Base-by-base conservation (phyloP, 2,113 vertebrate species). In the Serilophus lunatus region DNA sequence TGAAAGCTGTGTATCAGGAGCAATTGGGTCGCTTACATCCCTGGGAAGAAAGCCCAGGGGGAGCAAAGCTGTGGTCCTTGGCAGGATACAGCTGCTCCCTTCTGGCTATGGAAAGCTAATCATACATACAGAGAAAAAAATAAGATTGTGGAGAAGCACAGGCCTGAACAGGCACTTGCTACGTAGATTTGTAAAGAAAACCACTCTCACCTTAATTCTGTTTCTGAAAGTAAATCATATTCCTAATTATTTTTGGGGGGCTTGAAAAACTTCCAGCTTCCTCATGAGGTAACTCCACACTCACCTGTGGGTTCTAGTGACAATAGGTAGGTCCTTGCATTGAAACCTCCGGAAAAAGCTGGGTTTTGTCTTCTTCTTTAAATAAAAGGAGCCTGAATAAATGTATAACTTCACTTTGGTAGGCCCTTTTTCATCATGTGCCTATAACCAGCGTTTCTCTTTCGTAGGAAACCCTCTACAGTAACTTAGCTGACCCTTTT, bases 301-400 rank as follows among this genome's bases (percentile, higher is more conserved):
- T 63, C 59, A 93, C 87, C 66, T 53, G 11, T 38, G 40, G 33
- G n/a, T 81, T 96, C 75, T 47, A 49, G 35, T 68, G 79, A 94
- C 68, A 90, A 81, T 53, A 47, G 42, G 42, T 13, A 75, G 29
- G 54, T 75, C 60, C 40, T 90, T 86, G 47, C 80, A 85, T 91
- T 86, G 66, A 87, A 88, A 45, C 33, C 29, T 87, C 53, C 76
- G 63, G 61, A 84, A 95, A 84, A 54, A 90, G 74, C 54, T 65
- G 70, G 45, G 45, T 49, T 95, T 93, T 92, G 40, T 79, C 74
- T 79, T 84, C 78, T 86, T 40, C 35, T 90, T 87, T 78, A 88
- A 95, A 88, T 68, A 76, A 93, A 93, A 88, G 76, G 64, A 92
- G 23, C n/a, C 40, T 78, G 60, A 92, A 78, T 51, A 92, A 91